Conservation (phyloP, 2,113 vertebrate genomes). For the Mungos mungo region DNA sequence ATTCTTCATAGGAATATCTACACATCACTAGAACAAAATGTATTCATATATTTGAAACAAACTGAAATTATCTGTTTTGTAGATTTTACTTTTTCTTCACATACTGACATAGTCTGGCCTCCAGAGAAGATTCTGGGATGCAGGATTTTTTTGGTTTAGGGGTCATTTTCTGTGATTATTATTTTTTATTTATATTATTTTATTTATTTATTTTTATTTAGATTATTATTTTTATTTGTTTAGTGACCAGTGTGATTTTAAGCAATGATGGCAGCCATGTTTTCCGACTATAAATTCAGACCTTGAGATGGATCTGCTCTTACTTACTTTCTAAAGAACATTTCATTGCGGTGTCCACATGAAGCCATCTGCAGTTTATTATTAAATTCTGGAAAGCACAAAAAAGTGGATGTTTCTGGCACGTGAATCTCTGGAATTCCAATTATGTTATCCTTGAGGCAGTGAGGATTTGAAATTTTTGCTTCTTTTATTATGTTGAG, state of each 20-base stretch:
- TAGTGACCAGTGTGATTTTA: conserved; percentile 17
- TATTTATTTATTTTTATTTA: background rate
- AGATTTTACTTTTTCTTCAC: conserved; percentile 30
- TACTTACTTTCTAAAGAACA: conserved; percentile 39
- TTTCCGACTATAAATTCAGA: conserved; percentile 50
- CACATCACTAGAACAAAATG: background rate
- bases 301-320: conserved; percentile 11
- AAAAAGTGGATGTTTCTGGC: background rate
- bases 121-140: conserved; percentile 12
- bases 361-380: background rate
- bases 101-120: background rate
- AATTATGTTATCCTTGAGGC: conserved; percentile 18
- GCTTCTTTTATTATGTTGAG: conserved; percentile 39
- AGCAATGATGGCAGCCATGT: background rate
- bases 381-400: conserved; percentile 22
- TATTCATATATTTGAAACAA: conserved; percentile 35
- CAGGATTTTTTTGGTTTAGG: background rate
- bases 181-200: background rate
- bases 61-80: background rate
- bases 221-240: background rate
- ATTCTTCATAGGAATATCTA: conserved; percentile 26
- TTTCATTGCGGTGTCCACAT: background rate
- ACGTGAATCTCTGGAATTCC: conserved; percentile 37
- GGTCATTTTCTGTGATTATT: background rate
- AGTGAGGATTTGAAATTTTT: background rate